Base-by-base conservation (phyloP, 2,888 invertebrate genomes). In the Trachelus iudaicus region DNA sequence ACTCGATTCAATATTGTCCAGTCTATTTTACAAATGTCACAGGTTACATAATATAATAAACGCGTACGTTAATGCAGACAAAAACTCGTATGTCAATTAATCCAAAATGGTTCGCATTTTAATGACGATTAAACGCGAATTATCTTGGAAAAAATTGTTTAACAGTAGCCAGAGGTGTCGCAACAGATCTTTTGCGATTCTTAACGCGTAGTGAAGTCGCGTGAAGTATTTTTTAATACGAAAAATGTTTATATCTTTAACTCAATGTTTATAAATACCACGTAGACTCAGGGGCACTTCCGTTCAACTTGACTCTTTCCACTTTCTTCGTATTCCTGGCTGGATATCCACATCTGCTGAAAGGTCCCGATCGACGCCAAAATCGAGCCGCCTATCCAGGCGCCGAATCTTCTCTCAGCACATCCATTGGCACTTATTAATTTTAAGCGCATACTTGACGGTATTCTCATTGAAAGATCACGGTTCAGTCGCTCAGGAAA, bases 331-430 rank as follows among this genome's bases (percentile, higher is more conserved):
- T 99, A 99, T 92, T 99, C 99, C 91, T 99, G 98, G 86, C 98
- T 98, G 0, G 98, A 98, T 86, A 99, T 98, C 99, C 99, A 99
- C 98, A 99, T 98, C 92, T 99, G 99, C 90, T 99, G 99, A 93
- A 99, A 99, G 33, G 99, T 98, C 11, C 99, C 99, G 88, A 99
- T 96, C 0, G 99, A 99, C 0, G 99, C 99, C 75, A 99, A 93
- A 87, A 99, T 99, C 0, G 99, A 99, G 4, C 99, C 99, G 56
- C 97, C 99, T 82, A 99, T 99, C 99, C 99, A 99, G 0, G 99
- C 96, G 9, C 99, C 99, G 92, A 98, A 99, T 78, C 98, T 93
- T 74, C 99, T 92, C 92, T 99, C 99, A 1, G 96, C 95, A 73
- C 96, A 96, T 73, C 98, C 96, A 87, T 98, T 97, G 4, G 98